A percentile compares a stretch with the other conserved stretches of the same genome.
phyloP scores from a whole-genome alignment of 2,113 vertebrate genomes.

The Ageneiosus marmoratus region DNA sequence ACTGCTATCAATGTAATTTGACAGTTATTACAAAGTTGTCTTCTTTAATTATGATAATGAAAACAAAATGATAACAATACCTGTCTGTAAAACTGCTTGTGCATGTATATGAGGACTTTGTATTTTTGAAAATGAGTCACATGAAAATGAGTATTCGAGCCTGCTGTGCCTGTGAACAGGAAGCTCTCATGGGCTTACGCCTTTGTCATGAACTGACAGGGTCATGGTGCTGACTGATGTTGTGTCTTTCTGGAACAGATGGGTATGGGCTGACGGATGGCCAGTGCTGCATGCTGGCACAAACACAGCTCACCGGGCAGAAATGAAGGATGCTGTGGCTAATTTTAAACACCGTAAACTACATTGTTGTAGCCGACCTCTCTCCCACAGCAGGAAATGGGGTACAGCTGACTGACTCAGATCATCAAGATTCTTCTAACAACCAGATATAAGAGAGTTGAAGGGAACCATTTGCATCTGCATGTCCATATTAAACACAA shows the following conservation, averaged over 20 bases:
- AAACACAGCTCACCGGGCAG: conserved; percentile 61
- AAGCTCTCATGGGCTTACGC: conserved; percentile 44
- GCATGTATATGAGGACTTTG: conserved; percentile 32
- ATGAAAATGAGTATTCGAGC: conserved; percentile 49
- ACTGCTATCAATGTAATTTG: not conserved
- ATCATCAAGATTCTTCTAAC: conserved; percentile 55
- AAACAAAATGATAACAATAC: not conserved
- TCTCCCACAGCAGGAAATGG: conserved; percentile 60
- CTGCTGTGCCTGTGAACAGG: conserved; percentile 41
- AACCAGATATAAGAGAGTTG: not conserved
- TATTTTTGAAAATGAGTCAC: conserved; percentile 31
- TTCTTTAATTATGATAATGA: not conserved
- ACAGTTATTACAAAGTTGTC: not conserved
- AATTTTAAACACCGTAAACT: conserved; percentile 76
- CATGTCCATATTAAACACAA: not conserved
- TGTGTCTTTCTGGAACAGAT: conserved; percentile 58
- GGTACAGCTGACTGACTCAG: conserved; percentile 65
- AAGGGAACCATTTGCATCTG: not conserved
- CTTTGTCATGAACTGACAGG: conserved; percentile 60
- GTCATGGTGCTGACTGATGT: conserved; percentile 65
- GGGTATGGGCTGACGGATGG: conserved; percentile 64
- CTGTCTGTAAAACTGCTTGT: not conserved
- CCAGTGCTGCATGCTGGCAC: conserved; percentile 60
- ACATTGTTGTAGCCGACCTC: conserved; percentile 62
- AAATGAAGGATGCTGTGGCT: conserved; percentile 72